Evolutionary conservation across 2,113 vertebrate species (phyloP).

Genomic region (Leptosomus discolor): DNA sequence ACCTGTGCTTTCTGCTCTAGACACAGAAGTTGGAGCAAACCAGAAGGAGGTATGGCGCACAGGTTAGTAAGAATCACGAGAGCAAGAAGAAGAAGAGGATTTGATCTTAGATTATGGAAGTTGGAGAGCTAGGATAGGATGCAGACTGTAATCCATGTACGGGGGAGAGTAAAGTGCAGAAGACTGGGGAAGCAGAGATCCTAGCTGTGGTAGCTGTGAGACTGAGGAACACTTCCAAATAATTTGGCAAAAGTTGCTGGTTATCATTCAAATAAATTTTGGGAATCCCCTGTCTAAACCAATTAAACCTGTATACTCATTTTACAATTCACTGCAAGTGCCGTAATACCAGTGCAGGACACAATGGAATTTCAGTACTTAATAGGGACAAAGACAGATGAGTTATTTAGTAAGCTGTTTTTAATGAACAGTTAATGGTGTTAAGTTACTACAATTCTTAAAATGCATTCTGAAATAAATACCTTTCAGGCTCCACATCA

Average conservation of each 20-base stretch:
- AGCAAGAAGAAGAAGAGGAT: neutral
- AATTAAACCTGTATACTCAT: neutral
- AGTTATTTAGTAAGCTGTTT: neutral
- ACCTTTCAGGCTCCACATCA: slow-evolving; percentile 76
- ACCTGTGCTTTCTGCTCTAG: neutral
- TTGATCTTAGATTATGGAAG: neutral
- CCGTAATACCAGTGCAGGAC: neutral
- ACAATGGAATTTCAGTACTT: neutral
- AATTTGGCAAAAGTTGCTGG: neutral
- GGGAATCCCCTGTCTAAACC: neutral
- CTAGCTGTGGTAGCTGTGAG: neutral
- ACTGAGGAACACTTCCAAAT: neutral
- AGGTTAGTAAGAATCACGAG: neutral
- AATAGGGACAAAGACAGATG: neutral
- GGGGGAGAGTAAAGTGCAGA: neutral
- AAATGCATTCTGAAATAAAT: neutral
- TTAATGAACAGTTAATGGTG: neutral
- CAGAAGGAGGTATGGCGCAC: neutral
- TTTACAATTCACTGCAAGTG: neutral
- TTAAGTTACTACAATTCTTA: neutral
- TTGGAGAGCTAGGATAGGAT: neutral
- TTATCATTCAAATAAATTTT: neutral
- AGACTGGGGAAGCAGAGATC: neutral
- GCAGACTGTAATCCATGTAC: neutral
- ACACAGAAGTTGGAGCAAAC: neutral